Evolutionary conservation across 2,888 invertebrate genomes (phyloP).

Genomic region (Meghimatium bilineatum): DNA sequence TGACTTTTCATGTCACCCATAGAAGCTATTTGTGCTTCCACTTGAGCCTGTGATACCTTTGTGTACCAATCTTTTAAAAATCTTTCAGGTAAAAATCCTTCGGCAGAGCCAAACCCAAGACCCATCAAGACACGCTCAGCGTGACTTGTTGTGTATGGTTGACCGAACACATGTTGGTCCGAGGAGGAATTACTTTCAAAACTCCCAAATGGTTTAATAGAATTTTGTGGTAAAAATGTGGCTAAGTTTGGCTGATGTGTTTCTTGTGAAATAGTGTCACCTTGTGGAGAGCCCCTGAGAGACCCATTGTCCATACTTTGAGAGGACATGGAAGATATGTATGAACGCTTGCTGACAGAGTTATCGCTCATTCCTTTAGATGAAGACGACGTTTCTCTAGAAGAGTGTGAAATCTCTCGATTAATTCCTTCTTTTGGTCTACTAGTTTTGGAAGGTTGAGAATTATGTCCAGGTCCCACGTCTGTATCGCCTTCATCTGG

Average conservation of each 20-base stretch:
- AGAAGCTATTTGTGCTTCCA: slow-evolving; percentile 28
- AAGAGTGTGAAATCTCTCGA: neutral
- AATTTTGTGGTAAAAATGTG: slow-evolving; percentile 23
- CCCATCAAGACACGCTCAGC: slow-evolving; percentile 66
- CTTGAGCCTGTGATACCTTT: slow-evolving; percentile 60
- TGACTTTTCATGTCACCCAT: neutral
- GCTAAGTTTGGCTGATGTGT: slow-evolving; percentile 14
- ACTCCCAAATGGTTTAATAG: slow-evolving; percentile 6
- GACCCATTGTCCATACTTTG: slow-evolving; percentile 42
- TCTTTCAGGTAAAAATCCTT: slow-evolving; percentile 69
- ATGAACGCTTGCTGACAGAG: slow-evolving; percentile 6
- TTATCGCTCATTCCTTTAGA: slow-evolving; percentile 14
- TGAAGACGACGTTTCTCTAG: slow-evolving; percentile 4
- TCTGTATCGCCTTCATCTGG: slow-evolving; percentile 64
- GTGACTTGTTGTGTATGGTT: slow-evolving; percentile 41
- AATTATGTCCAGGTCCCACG: neutral
- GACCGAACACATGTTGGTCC: slow-evolving; percentile 37
- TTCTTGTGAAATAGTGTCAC: neutral
- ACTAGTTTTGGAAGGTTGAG: neutral
- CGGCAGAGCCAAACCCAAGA: slow-evolving; percentile 65
- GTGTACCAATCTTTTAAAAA: slow-evolving; percentile 70
- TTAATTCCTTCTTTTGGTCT: neutral
- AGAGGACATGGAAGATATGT: slow-evolving; percentile 35
- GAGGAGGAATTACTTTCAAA: slow-evolving; percentile 38
- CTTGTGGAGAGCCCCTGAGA: slow-evolving; percentile 11